These are phyloP conservation scores for Alectoris magna DNA, from an alignment of 2,797 vertebrate species.

Conservation along the genomic window DNA sequence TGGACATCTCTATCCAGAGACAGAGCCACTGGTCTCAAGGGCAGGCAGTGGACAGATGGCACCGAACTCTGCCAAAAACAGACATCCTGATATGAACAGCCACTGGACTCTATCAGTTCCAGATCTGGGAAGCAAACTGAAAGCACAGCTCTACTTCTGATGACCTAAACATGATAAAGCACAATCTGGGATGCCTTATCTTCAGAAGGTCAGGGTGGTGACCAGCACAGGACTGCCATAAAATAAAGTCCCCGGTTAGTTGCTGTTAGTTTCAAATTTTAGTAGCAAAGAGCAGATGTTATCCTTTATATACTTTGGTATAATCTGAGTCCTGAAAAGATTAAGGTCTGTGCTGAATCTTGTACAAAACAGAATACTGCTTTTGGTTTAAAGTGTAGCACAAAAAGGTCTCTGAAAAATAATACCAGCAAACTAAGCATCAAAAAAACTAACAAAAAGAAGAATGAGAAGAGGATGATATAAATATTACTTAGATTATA, in stretches of 20 bases:
- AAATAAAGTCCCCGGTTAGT: background rate
- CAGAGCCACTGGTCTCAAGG: background rate
- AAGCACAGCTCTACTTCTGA: background rate
- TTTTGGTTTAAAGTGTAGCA: background rate
- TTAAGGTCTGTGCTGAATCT: background rate
- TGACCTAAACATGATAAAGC: background rate
- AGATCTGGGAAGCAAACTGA: background rate
- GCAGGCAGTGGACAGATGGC: background rate
- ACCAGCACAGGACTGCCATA: background rate
- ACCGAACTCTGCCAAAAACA: background rate
- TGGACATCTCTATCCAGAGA: background rate
- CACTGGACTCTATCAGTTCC: background rate
- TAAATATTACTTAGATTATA: background rate
- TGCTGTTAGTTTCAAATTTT: background rate
- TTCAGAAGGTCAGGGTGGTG: background rate
- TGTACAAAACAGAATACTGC: background rate
- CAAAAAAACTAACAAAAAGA: background rate
- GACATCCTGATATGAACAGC: background rate
- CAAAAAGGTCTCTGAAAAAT: background rate
- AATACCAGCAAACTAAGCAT: background rate
- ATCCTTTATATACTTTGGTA: background rate
- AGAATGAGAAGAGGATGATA: background rate
- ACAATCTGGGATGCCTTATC: background rate
- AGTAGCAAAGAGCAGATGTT: background rate
- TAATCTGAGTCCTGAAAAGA: background rate